These are phyloP conservation scores for Pygmarrhopalites habei DNA, from an alignment of 1,140 invertebrate genomes.

Conservation along the genomic window DNA sequence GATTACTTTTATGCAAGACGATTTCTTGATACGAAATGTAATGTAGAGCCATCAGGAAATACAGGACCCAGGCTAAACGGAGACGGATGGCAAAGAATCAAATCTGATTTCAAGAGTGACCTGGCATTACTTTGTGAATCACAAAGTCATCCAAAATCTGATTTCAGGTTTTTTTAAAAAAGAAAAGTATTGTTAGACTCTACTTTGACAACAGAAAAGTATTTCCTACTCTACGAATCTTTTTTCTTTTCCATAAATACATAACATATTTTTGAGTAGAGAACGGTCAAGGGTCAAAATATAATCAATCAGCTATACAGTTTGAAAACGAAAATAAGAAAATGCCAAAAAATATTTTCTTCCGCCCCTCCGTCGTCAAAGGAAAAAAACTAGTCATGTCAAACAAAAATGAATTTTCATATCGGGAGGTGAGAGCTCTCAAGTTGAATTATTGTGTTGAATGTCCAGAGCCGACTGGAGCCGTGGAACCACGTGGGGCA, in stretches of 20 bases:
- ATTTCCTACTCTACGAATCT: constrained; percentile 12
- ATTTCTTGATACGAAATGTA: not conserved
- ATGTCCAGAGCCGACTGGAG: constrained; percentile 50
- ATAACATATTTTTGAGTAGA: too few relatives aligned
- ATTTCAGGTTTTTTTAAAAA: constrained; percentile 44
- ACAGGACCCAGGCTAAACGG: constrained; percentile 50
- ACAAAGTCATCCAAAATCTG: constrained; percentile 42
- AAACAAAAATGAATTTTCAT: too few relatives aligned
- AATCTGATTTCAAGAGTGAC: constrained; percentile 13
- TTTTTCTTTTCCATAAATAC: constrained; percentile 4
- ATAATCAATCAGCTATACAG: too few relatives aligned
- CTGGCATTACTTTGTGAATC: constrained; percentile 48
- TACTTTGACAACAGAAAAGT: constrained; percentile 34
- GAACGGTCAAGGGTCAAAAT: too few relatives aligned
- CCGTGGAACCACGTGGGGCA: constrained; percentile 45
- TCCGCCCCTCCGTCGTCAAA: too few relatives aligned
- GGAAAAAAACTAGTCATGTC: too few relatives aligned
- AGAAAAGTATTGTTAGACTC: too few relatives aligned
- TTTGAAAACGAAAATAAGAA: too few relatives aligned
- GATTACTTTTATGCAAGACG: not conserved
- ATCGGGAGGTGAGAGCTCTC: too few relatives aligned
- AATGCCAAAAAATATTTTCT: too few relatives aligned
- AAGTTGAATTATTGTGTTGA: constrained; percentile 14
- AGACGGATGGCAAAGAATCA: constrained; percentile 38
- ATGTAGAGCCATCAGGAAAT: constrained; percentile 26